Evolutionary conservation across 2,113 vertebrate genomes (phyloP).

Genomic region (Petroica traversi): DNA sequence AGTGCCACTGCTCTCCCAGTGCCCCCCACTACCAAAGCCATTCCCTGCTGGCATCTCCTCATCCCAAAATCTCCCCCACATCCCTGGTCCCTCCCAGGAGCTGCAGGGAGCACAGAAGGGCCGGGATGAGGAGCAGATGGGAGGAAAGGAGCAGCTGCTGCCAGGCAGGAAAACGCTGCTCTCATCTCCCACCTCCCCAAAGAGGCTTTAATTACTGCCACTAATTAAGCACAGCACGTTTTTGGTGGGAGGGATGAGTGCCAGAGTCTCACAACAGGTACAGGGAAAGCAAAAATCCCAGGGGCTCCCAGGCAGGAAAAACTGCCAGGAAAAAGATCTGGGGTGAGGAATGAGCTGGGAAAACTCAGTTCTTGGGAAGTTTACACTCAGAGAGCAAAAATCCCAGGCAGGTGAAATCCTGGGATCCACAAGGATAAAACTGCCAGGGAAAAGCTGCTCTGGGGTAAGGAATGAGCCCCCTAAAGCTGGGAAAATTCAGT

Average conservation of each 20-base stretch:
- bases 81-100: not conserved
- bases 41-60: not conserved
- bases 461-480: no score
- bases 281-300: not conserved
- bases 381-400: no score
- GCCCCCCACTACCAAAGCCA: fast-evolving
- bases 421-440: no score
- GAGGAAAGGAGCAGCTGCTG: not conserved
- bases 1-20: fast-evolving
- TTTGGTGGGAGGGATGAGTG: not conserved
- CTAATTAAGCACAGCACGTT: slow-evolving; percentile 29
- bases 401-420: no score
- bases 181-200: not conserved
- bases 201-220: not conserved
- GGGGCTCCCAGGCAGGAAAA: not conserved
- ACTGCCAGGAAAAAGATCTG: no score
- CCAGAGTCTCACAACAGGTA: not conserved
- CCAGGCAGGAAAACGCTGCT: not conserved
- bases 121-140: not conserved
- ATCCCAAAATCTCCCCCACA: not conserved
- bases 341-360: no score
- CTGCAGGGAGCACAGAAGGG: not conserved
- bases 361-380: no score
- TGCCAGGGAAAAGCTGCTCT: no score
- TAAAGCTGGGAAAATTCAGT: no score